Conservation (phyloP, 2,888 invertebrate species). For the Azorinus chamasolen region DNA sequence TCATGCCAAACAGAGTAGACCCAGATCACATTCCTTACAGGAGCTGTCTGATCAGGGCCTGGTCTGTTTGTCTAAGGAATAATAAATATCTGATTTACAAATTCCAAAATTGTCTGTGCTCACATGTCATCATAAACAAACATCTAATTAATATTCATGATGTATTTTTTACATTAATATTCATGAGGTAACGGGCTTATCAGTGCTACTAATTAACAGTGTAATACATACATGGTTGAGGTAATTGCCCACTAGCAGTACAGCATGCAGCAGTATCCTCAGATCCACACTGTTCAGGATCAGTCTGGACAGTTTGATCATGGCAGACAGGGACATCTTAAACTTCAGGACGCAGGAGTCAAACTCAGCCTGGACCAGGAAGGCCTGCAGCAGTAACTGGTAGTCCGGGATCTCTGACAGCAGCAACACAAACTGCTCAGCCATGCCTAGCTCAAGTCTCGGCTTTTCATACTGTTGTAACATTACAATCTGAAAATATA, state of each 20-base stretch:
- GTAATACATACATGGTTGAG: constrained; percentile 81
- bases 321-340: constrained; percentile 69
- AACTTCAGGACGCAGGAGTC: constrained; percentile 71
- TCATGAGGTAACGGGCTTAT: too few relatives aligned
- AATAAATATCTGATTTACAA: too few relatives aligned
- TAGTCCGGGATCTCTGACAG: constrained; percentile 86
- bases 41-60: too few relatives aligned
- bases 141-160: too few relatives aligned
- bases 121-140: too few relatives aligned
- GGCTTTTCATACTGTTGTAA: constrained; percentile 84
- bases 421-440: constrained; percentile 86
- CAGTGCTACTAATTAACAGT: too few relatives aligned
- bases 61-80: too few relatives aligned
- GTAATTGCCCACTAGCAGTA: constrained; percentile 84
- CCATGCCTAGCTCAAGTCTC: constrained; percentile 84
- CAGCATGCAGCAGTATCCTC: constrained; percentile 79
- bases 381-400: constrained; percentile 84
- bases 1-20: too few relatives aligned
- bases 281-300: constrained; percentile 74
- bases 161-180: too few relatives aligned
- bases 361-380: constrained; percentile 86
- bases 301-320: constrained; percentile 72
- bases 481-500: constrained; percentile 82
- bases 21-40: too few relatives aligned
- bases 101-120: too few relatives aligned